Evolutionary conservation across 2,113 vertebrate species (phyloP).

Genomic region (Pardalotus punctatus): DNA sequence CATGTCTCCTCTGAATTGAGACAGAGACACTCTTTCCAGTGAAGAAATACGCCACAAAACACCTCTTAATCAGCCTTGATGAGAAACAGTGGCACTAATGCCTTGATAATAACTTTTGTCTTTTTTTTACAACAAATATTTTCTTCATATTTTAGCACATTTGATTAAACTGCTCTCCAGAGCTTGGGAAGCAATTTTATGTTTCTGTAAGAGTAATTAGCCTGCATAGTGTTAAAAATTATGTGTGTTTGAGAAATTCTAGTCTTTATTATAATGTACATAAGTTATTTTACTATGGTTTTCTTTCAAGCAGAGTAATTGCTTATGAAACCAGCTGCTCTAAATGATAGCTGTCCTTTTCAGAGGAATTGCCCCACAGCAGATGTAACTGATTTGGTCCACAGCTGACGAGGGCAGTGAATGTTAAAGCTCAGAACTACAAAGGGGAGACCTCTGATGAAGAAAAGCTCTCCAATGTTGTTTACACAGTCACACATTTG

Average conservation of each 20-base stretch:
- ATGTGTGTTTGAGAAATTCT: not conserved
- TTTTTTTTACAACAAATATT: not conserved
- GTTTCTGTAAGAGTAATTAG: not conserved
- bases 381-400: not conserved
- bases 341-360: not conserved
- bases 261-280: not conserved
- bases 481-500: not conserved
- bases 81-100: constrained; percentile 22
- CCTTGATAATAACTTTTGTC: not conserved
- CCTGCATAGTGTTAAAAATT: not conserved
- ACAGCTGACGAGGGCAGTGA: not conserved
- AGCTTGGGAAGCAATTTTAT: not conserved
- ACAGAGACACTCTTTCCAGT: not conserved
- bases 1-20: constrained; percentile 2
- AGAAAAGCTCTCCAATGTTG: not conserved
- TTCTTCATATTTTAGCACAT: not conserved
- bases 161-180: constrained; percentile 5
- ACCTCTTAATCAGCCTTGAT: not conserved
- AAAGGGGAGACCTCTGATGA: not conserved
- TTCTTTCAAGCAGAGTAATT: not conserved
- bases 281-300: not conserved
- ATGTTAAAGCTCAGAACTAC: not conserved
- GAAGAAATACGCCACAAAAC: not conserved
- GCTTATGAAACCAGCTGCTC: not conserved
- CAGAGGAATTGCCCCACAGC: not conserved